These are phyloP conservation scores for Pseudorasbora parva DNA, from an alignment of 2,113 vertebrate species.

Conservation along the genomic window DNA sequence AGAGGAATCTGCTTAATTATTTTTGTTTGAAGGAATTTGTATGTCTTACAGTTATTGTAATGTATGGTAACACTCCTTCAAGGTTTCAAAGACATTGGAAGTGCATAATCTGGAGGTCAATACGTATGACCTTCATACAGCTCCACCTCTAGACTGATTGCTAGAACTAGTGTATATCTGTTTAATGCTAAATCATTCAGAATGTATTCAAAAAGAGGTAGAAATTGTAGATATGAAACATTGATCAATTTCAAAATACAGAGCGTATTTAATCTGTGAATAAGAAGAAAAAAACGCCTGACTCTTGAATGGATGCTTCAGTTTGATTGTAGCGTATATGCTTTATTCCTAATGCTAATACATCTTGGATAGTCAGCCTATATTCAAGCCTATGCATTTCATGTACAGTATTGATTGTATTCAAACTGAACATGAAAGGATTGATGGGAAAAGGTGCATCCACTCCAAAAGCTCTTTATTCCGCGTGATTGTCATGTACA, in stretches of 20 bases:
- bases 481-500: slow-evolving; percentile 68
- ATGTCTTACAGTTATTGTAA: slow-evolving; percentile 69
- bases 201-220: slow-evolving; percentile 66
- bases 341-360: background rate
- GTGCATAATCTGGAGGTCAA: slow-evolving; percentile 65
- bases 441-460: slow-evolving; percentile 45
- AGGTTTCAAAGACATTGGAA: slow-evolving; percentile 51
- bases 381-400: slow-evolving; percentile 57
- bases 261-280: slow-evolving; percentile 67
- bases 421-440: slow-evolving; percentile 61
- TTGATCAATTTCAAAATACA: slow-evolving; percentile 63
- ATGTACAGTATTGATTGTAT: slow-evolving; percentile 59
- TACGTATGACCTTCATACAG: slow-evolving; percentile 70
- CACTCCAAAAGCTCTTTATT: slow-evolving; percentile 73
- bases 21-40: slow-evolving; percentile 65
- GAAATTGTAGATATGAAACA: slow-evolving; percentile 42
- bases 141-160: slow-evolving; percentile 68
- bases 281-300: slow-evolving; percentile 68
- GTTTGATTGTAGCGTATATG: slow-evolving; percentile 61
- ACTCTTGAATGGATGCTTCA: slow-evolving; percentile 69
- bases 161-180: slow-evolving; percentile 62
- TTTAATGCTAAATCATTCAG: slow-evolving; percentile 68
- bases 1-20: slow-evolving; percentile 63
- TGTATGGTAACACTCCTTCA: slow-evolving; percentile 60
- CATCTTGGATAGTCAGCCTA: slow-evolving; percentile 13